Base-by-base conservation (phyloP, 1,140 invertebrate species). In the Brachionus koreanus region DNA sequence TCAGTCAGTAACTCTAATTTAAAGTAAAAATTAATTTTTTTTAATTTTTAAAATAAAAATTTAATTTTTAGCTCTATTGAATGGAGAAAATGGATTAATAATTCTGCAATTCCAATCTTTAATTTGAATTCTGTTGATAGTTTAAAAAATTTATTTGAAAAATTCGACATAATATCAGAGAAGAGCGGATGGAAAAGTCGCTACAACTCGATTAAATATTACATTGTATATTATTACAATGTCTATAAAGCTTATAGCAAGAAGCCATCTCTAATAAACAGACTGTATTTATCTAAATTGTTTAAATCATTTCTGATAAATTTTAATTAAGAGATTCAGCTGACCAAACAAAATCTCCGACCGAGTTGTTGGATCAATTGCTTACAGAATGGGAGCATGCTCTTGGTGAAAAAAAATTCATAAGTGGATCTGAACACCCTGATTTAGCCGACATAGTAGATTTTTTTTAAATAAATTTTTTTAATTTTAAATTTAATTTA, bases 51-150 rank as follows among this genome's bases (percentile, higher is more conserved):
- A 67, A 63, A 3, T 46, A 13, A 49, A 13, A 42, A 3, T 74
- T 46, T 49, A 10, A 29, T 12, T 46, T 29, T 5, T 13, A 74
- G 69, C 13, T 74, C 76, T n/a, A 65, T 79, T 16, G 76, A 79
- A 35, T 79, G 76, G 76, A 79, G 76, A 61, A 79, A 79, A 61
- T 79, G 76, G 76, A 79, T 79, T 0, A 79, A 79, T 23, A 79
- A 79, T 37, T 37, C 10, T 35, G 76, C 76, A 13, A 79, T 79
- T 42, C 76, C 76, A 39, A 13, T 65, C 6, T 42, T 79, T 42
- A 57, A 65, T 42, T 42, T 79, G 25, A 79, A 79, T 29, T 57
- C 76, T 61, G 16, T 79, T 12, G 33, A 65, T 10, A 61, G 19
- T 61, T 39, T 79, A 61, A 79, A 79, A 39, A 52, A 79, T 61